Percentiles rank a stretch among this genome's conserved stretches.
Evolutionary conservation across 1,140 invertebrate species (phyloP).

Genomic region (Heliconius nattereri): DNA sequence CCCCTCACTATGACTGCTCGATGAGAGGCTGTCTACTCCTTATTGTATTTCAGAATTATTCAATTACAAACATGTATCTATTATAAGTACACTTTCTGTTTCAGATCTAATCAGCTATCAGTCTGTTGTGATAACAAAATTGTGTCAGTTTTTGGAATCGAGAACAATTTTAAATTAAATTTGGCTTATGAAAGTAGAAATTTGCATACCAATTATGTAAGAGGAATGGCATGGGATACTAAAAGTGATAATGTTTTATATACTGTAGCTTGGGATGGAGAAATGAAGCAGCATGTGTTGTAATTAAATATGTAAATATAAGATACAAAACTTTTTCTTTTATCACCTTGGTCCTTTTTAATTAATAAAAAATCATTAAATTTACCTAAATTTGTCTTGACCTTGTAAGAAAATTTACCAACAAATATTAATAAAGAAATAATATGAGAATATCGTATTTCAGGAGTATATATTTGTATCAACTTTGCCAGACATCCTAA

Average conservation of each 20-base stretch:
- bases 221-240: slow-evolving; percentile 69
- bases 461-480: too few species aligned
- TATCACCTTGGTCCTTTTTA: too few species aligned
- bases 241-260: slow-evolving; percentile 56
- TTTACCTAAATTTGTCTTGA: too few species aligned
- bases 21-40: background rate
- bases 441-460: too few species aligned
- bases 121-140: slow-evolving; percentile 77
- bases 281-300: slow-evolving; percentile 54
- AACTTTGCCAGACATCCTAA: too few species aligned
- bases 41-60: background rate
- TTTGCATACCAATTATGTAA: slow-evolving; percentile 65
- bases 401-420: too few species aligned
- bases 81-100: slow-evolving; percentile 41
- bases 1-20: too few species aligned
- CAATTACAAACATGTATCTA: background rate
- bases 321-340: background rate
- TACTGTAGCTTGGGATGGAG: slow-evolving; percentile 72
- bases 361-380: too few species aligned
- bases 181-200: slow-evolving; percentile 63
- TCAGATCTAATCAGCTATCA: slow-evolving; percentile 62
- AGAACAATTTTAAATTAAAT: slow-evolving; percentile 47
- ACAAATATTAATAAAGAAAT: too few species aligned
- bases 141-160: slow-evolving; percentile 63
- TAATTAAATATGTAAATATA: background rate